Base-by-base conservation (phyloP, 2,797 vertebrate species). In the Eleutherodactylus coqui region DNA sequence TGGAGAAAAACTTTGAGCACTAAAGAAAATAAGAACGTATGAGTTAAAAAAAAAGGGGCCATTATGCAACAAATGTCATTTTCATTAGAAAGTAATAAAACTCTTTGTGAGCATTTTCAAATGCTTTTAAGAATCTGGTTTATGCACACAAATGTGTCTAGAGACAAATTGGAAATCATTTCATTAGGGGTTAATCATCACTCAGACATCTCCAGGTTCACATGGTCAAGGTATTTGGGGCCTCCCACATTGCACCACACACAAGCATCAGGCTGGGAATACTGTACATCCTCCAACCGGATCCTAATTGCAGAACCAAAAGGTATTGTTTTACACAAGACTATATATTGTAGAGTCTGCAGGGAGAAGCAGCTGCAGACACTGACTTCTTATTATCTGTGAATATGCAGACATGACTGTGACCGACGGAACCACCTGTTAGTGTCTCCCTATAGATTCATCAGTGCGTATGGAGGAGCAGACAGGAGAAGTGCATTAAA, bases 401-500 rank as follows among this genome's bases (percentile, higher is more conserved):
- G 34, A 58, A 43, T 58, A 64, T n/a, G 72, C 58, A 67, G 32
- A 64, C 55, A 75, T 62, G 49, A 67, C 75, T 60, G 38, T 64
- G 43, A 73, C 45, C 60, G 64, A 29, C 19, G 11, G 67, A 53
- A 34, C 19, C 14, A 82, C 36, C 69, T 73, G 80, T 53, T 62
- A 55, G 24, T 36, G 64, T 13, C 76, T 75, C 53, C 67, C 55
- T 11, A 32, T 51, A 72, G 62, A 24, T 64, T 79, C 53, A 51
- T 78, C 51, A 17, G 27, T 51, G 34, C 27, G 45, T 51, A 41
- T 38, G 24, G 55, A 83, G 53, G 75, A 9, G 45, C 32, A 47
- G 75, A 79, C 62, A 60, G 67, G 47, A 9, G 60, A 78, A 81
- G 11, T 47, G 7, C 84, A 87, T 89, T 89, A 88, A 79, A 89